Percentiles rank a stretch among this genome's conserved stretches.
phyloP scores from a whole-genome alignment of 2,888 invertebrate species.

The Mycalesis mineus region DNA sequence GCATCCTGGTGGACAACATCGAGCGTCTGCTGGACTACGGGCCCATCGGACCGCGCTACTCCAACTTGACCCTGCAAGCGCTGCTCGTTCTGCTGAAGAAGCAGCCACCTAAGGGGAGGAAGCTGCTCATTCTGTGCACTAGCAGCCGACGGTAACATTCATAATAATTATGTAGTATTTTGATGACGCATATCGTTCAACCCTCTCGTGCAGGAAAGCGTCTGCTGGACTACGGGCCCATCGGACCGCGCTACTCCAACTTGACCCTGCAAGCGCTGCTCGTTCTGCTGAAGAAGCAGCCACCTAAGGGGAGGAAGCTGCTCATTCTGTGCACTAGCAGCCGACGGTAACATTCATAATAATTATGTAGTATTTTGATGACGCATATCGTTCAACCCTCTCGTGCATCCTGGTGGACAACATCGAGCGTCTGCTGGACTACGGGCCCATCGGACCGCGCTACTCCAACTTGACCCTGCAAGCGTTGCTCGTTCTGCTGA shows the following conservation, averaged over 20 bases:
- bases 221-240: slow-evolving; percentile 96
- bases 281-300: slow-evolving; percentile 95
- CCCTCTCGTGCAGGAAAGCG: slow-evolving; percentile 97
- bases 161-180: too few species aligned
- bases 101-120: slow-evolving; percentile 94
- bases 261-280: slow-evolving; percentile 96
- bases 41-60: slow-evolving; percentile 98
- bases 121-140: slow-evolving; percentile 95
- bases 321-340: slow-evolving; percentile 97
- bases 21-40: slow-evolving; percentile 98
- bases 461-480: slow-evolving; percentile 98
- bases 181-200: slow-evolving; percentile 98
- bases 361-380: slow-evolving; percentile 66
- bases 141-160: slow-evolving; percentile 87
- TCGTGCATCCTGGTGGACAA: too few species aligned
- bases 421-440: slow-evolving; percentile 97
- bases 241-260: slow-evolving; percentile 99
- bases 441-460: slow-evolving; percentile 97
- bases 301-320: slow-evolving; percentile 94
- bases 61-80: slow-evolving; percentile 97
- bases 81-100: slow-evolving; percentile 95
- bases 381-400: slow-evolving; percentile 98
- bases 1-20: slow-evolving; percentile 98
- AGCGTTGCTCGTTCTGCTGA: slow-evolving; percentile 94
- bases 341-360: slow-evolving; percentile 79